Conservation (phyloP, 2,113 vertebrate genomes). For the Chinchilla lanigera region DNA sequence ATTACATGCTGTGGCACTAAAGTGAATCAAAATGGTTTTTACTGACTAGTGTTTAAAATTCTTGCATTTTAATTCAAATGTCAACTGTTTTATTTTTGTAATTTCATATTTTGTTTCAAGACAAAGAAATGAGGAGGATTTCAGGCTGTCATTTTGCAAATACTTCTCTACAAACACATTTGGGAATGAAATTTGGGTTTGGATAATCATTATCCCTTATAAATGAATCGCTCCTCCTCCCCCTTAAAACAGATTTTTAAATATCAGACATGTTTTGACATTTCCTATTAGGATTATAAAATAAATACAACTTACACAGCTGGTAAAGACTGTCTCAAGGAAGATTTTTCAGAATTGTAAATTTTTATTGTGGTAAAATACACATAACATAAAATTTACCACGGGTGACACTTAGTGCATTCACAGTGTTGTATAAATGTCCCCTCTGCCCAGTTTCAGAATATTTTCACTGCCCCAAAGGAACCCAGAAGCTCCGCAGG, state of each 20-base stretch:
- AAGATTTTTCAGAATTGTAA: slow-evolving; percentile 40
- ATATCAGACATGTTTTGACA: slow-evolving; percentile 22
- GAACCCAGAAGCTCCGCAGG: neutral
- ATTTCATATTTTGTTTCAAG: slow-evolving; percentile 46
- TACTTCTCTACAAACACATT: neutral
- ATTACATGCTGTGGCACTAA: neutral
- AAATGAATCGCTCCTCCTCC: neutral
- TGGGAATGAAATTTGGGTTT: neutral
- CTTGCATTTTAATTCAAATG: slow-evolving; percentile 54
- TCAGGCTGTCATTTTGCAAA: slow-evolving; percentile 44
- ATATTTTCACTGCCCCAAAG: neutral
- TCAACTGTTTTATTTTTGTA: slow-evolving; percentile 16
- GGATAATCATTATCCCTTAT: neutral
- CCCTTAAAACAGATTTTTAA: slow-evolving; percentile 21
- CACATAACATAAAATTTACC: neutral
- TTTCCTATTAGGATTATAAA: slow-evolving; percentile 24
- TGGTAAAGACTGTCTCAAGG: neutral
- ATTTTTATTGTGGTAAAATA: slow-evolving; percentile 23
- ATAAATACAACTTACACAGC: slow-evolving; percentile 3
- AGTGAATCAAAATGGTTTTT: slow-evolving; percentile 9
- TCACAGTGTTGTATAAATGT: neutral
- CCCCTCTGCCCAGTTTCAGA: neutral
- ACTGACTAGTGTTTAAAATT: neutral
- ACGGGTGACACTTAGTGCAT: neutral
- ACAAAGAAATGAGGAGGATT: slow-evolving; percentile 14